Percentiles rank a stretch among this genome's conserved stretches.
Conservation (phyloP, 2,113 vertebrate species). For the Neopipo cinnamomea region DNA sequence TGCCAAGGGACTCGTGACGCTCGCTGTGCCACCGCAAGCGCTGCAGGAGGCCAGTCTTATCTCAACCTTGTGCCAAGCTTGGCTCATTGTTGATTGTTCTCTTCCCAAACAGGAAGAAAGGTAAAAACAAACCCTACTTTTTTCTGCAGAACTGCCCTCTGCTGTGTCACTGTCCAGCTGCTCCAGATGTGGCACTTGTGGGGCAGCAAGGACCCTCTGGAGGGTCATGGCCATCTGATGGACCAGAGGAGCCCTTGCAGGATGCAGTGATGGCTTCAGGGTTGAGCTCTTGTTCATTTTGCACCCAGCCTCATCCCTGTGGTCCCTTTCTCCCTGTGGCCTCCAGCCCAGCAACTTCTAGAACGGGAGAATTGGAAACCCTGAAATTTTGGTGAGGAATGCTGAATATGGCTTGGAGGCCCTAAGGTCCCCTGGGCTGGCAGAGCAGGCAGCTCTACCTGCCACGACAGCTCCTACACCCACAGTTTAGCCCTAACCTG, state of each 20-base stretch:
- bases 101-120: background rate
- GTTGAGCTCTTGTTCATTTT: background rate
- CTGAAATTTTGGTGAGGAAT: background rate
- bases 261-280: background rate
- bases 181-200: accelerated
- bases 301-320: background rate
- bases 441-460: background rate
- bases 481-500: constrained; percentile 30
- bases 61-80: background rate
- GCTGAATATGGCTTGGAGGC: accelerated
- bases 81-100: constrained; percentile 39
- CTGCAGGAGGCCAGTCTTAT: constrained; percentile 1
- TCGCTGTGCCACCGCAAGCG: accelerated
- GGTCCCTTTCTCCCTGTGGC: background rate
- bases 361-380: background rate
- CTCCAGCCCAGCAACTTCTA: background rate
- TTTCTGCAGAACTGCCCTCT: background rate
- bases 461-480: background rate
- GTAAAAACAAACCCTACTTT: background rate
- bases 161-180: background rate
- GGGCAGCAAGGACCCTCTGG: background rate
- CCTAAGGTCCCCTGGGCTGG: background rate
- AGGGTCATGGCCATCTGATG: accelerated
- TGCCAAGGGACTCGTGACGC: background rate
- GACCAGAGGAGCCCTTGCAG: background rate